Conservation (phyloP, 2,888 invertebrate genomes). For the Phytoseiulus persimilis region DNA sequence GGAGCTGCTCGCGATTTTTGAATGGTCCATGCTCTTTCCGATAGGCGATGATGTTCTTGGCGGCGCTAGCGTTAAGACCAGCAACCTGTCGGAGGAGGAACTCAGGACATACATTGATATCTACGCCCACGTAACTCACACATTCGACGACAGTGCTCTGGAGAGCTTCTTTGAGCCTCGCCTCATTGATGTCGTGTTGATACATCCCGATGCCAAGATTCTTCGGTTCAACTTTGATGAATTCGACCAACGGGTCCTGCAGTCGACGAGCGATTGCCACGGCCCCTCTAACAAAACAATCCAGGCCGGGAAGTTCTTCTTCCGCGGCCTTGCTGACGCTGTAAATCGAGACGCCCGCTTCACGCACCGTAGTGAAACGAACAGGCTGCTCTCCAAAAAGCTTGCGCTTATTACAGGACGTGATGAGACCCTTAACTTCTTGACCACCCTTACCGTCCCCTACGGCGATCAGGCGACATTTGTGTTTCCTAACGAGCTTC, state of each 20-base stretch:
- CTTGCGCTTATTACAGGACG: constrained; percentile 56
- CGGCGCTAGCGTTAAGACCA: constrained; percentile 67
- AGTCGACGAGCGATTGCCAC: constrained; percentile 70
- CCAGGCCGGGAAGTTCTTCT: constrained; percentile 71
- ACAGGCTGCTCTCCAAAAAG: constrained; percentile 57
- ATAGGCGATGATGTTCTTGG: constrained; percentile 68
- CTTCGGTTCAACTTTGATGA: constrained; percentile 80
- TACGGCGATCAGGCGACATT: constrained; percentile 70
- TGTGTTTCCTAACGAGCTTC: constrained; percentile 57
- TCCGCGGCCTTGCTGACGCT: constrained; percentile 75
- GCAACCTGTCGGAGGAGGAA: constrained; percentile 72
- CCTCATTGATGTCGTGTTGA: constrained; percentile 75
- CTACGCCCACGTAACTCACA: constrained; percentile 86
- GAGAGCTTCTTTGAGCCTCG: constrained; percentile 61
- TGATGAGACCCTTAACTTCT: constrained; percentile 70
- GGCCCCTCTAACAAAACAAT: constrained; percentile 53
- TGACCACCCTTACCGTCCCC: constrained; percentile 86
- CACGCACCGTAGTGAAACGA: constrained; percentile 53
- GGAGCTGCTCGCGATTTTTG: constrained; percentile 63
- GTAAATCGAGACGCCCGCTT: constrained; percentile 84
- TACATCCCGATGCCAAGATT: constrained; percentile 92
- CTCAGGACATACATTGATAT: constrained; percentile 75
- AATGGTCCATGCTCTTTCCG: constrained; percentile 66
- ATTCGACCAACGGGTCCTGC: constrained; percentile 79
- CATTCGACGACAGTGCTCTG: constrained; percentile 76